phyloP scores from a whole-genome alignment of 2,888 invertebrate genomes.

The Tholera decimalis region DNA sequence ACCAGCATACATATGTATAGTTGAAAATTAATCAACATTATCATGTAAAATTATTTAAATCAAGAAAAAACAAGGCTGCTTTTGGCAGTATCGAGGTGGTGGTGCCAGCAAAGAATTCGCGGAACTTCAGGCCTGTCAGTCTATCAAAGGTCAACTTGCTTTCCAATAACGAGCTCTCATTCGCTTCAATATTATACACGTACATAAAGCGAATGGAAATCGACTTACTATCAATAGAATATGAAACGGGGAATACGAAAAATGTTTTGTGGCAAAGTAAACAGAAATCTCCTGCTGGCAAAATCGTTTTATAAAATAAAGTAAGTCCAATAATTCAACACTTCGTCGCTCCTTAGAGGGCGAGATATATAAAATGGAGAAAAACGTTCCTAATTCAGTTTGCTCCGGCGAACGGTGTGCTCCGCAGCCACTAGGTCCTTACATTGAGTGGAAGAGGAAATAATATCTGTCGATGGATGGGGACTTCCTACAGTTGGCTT shows the following conservation, averaged over 20 bases:
- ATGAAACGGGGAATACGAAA: slow-evolving; percentile 73
- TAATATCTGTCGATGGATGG: slow-evolving; percentile 81
- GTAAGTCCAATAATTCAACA: slow-evolving; percentile 89
- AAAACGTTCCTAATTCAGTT: slow-evolving; percentile 90
- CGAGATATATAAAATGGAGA: slow-evolving; percentile 87
- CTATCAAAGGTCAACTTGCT: slow-evolving; percentile 56
- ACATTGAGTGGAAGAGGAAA: slow-evolving; percentile 77
- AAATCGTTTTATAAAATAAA: slow-evolving; percentile 89
- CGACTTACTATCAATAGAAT: slow-evolving; percentile 75
- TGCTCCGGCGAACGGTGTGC: slow-evolving; percentile 81
- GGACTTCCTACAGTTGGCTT: slow-evolving; percentile 72
- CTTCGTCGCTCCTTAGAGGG: slow-evolving; percentile 85
- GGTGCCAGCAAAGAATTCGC: slow-evolving; percentile 39
- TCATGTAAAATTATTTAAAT: neutral
- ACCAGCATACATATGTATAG: too few relatives aligned
- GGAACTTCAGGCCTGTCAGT: slow-evolving; percentile 53
- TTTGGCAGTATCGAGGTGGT: slow-evolving; percentile 15
- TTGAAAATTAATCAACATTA: slow-evolving; percentile 22
- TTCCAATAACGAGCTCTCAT: slow-evolving; percentile 56
- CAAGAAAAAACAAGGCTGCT: slow-evolving; percentile 8
- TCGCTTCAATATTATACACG: slow-evolving; percentile 53
- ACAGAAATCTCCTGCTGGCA: slow-evolving; percentile 82
- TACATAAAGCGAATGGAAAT: slow-evolving; percentile 61
- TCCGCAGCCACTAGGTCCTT: slow-evolving; percentile 79
- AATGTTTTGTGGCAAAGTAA: slow-evolving; percentile 83